A percentile compares a stretch with the other conserved stretches of the same genome.
Conservation (phyloP, 2,113 vertebrate genomes). For the Macrotus californicus region DNA sequence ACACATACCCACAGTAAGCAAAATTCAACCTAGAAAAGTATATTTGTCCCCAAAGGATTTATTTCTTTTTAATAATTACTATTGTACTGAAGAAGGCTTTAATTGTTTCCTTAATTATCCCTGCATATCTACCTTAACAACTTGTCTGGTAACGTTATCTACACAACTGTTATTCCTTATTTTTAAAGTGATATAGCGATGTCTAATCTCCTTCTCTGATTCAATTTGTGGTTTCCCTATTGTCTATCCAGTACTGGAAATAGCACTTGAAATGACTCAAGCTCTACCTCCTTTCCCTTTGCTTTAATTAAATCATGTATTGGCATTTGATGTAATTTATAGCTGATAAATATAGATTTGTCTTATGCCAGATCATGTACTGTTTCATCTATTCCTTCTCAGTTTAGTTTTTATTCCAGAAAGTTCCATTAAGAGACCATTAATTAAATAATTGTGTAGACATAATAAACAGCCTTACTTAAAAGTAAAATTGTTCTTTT, state of each 20-base stretch:
- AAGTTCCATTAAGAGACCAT: background rate
- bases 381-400: background rate
- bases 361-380: background rate
- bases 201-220: constrained; percentile 36
- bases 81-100: constrained; percentile 50
- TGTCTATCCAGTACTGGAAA: constrained; percentile 17
- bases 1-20: background rate
- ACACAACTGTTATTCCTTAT: constrained; percentile 34
- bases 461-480: background rate
- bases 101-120: constrained; percentile 68
- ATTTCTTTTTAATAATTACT: constrained; percentile 58
- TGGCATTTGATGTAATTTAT: constrained; percentile 31
- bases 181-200: constrained; percentile 36
- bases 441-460: constrained; percentile 7
- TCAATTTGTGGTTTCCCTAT: constrained; percentile 19
- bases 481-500: background rate
- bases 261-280: background rate
- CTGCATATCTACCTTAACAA: constrained; percentile 44
- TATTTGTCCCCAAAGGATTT: constrained; percentile 25
- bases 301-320: constrained; percentile 57
- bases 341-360: constrained; percentile 22
- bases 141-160: constrained; percentile 62
- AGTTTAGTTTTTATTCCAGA: constrained; percentile 36
- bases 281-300: constrained; percentile 18
- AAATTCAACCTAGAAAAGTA: constrained; percentile 22